Base-by-base conservation (phyloP, 2,797 vertebrate species). In the Ateles fusciceps region DNA sequence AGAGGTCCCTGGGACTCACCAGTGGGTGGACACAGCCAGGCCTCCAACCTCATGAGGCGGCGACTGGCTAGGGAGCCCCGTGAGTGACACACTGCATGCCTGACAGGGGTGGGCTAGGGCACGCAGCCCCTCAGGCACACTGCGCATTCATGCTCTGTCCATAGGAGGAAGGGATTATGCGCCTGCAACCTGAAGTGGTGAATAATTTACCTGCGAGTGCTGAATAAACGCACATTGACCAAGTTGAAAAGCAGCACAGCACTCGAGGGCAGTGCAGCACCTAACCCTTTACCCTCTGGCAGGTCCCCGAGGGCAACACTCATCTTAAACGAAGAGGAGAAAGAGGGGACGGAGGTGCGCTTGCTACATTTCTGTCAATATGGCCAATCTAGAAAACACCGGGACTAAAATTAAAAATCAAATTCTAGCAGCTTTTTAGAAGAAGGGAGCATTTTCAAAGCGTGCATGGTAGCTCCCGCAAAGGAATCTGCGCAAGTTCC, bases 401-500 rank as follows among this genome's bases (percentile, higher is more conserved):
- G 92, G 71, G 91, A 91, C 64, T 57, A 97, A 39, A 95, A 95
- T 39, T 36, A 39, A 72, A 46, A 83, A 55, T 42, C 42, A 92
- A 84, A 91, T 44, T 26, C 44, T 55, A 72, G 24, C 4, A 42
- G n/a, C 95, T 26, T 78, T 79, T 95, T 2, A 7, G 59, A 33
- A 85, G 50, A 96, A 3, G 0, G 64, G 89, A 94, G 48, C 55
- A 85, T 96, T 94, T 97, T 91, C 39, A 13, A 97, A 95, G 85
- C 5, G 8, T 48, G 83, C 4, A 90, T 61, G 15, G 75, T 26
- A 81, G 72, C 36, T 97, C 91, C 94, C 84, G 42, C 64, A 91
- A 44, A 96, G 87, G 98, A 97, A 98, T 84, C 94, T 92, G 46
- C 76, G 95, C 95, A 97, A 96, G 95, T 89, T 94, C 97, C 84